Evolutionary conservation across 2,797 vertebrate species (phyloP).

Genomic region (Amblyraja radiata): DNA sequence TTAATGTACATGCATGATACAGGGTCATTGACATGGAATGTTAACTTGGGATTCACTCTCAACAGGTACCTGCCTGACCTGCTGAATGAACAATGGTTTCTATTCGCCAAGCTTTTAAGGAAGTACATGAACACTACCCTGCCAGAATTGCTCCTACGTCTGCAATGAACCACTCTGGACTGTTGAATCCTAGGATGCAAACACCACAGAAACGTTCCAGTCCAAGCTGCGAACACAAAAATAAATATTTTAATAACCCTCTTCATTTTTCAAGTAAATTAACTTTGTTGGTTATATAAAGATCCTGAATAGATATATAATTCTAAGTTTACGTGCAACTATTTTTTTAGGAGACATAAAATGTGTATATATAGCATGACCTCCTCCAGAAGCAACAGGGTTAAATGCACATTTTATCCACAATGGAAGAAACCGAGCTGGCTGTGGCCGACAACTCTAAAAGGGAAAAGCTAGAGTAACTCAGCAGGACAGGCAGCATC

Average conservation of each 20-base stretch:
- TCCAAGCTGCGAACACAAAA: slow-evolving; percentile 24
- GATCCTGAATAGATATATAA: neutral
- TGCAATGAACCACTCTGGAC: slow-evolving; percentile 35
- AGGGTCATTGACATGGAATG: no score
- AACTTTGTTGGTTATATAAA: neutral
- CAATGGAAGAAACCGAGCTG: neutral
- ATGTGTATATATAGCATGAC: neutral
- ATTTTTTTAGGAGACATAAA: neutral
- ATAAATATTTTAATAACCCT: neutral
- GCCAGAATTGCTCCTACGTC: slow-evolving; percentile 34
- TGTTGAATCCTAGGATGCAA: slow-evolving; percentile 38
- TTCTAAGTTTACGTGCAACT: neutral
- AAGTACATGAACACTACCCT: slow-evolving; percentile 18
- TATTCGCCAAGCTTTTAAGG: neutral
- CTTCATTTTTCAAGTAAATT: neutral
- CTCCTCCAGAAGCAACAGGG: neutral
- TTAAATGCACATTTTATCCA: neutral
- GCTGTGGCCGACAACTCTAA: no score
- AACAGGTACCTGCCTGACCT: no score
- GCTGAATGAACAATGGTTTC: no score
- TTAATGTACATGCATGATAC: no score
- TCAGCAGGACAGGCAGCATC: no score
- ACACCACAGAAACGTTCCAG: slow-evolving; percentile 37
- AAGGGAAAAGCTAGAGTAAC: no score
- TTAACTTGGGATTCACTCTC: no score